Conservation (phyloP, 1,140 invertebrate species). For the Sinonovacula constricta region DNA sequence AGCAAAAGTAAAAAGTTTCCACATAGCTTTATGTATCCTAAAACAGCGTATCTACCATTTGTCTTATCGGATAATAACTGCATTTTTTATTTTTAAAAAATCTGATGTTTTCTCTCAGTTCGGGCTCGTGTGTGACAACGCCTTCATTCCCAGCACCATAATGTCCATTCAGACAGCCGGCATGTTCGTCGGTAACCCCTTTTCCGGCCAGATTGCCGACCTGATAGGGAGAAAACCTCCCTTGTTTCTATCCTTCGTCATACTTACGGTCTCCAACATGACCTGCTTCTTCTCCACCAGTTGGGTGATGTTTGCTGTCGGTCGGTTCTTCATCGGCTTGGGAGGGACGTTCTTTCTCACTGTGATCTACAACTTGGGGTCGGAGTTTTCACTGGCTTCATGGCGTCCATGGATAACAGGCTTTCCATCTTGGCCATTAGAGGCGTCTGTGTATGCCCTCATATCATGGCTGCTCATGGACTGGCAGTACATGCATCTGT, state of each 20-base stretch:
- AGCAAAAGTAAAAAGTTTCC: no score
- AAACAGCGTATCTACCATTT: no score
- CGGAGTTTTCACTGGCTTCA: conserved; percentile 15
- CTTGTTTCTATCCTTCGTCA: conserved; percentile 19
- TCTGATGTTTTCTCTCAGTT: conserved; percentile 52
- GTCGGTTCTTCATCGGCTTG: conserved; percentile 53
- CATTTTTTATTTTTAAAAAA: no score
- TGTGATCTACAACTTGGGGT: conserved; percentile 1
- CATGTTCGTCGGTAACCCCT: conserved; percentile 38
- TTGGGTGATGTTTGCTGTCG: conserved; percentile 52
- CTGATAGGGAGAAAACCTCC: conserved; percentile 43
- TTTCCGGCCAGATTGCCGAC: conserved; percentile 42
- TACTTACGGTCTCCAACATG: conserved; percentile 24
- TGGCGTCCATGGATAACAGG: conserved; percentile 35
- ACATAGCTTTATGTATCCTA: no score
- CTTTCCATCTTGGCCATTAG: conserved; percentile 23
- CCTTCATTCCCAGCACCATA: conserved; percentile 41
- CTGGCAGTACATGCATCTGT: conserved; percentile 29
- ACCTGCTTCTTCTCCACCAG: conserved; percentile 24
- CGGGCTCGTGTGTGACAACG: conserved; percentile 50
- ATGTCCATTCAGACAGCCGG: conserved; percentile 56
- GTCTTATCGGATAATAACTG: no score
- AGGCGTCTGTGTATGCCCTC: conserved; percentile 2
- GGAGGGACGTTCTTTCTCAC: conserved; percentile 1
- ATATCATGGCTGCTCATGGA: conserved; percentile 10